These are phyloP conservation scores for Onychomys arenicola DNA, from an alignment of 2,797 vertebrate genomes.

Conservation along the genomic window DNA sequence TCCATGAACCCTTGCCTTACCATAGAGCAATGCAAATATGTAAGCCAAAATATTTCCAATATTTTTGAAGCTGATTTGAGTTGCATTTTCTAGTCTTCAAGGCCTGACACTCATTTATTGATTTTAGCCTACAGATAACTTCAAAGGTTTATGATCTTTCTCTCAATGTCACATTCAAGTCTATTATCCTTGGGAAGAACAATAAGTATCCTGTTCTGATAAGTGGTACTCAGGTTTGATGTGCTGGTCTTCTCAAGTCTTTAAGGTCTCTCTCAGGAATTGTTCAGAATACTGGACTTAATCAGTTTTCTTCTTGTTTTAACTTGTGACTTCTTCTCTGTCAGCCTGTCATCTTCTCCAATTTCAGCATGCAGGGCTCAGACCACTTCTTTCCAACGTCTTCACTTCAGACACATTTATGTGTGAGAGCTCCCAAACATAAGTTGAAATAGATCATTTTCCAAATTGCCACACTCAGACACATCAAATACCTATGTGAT, in stretches of 20 bases:
- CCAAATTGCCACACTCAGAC: not conserved
- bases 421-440: not conserved
- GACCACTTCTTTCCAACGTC: not conserved
- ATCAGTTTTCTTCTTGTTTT: constrained; percentile 6
- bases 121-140: not conserved
- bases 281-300: not conserved
- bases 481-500: not conserved
- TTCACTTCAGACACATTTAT: not conserved
- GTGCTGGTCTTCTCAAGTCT: not conserved
- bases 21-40: not conserved
- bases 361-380: not conserved
- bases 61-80: constrained; percentile 3
- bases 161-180: not conserved
- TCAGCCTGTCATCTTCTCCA: not conserved
- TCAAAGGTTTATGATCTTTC: not conserved
- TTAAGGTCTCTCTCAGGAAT: not conserved
- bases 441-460: not conserved
- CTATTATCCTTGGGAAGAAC: not conserved
- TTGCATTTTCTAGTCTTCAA: constrained; percentile 37
- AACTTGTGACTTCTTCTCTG: not conserved
- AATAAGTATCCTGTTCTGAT: not conserved
- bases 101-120: not conserved
- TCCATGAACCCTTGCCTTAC: not conserved
- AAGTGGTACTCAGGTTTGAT: not conserved
- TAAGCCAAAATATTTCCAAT: not conserved